Evolutionary conservation across 2,888 invertebrate genomes (phyloP), one percentile per base, ranked within the genome.

Genomic region (Stratiomys singularior): DNA sequence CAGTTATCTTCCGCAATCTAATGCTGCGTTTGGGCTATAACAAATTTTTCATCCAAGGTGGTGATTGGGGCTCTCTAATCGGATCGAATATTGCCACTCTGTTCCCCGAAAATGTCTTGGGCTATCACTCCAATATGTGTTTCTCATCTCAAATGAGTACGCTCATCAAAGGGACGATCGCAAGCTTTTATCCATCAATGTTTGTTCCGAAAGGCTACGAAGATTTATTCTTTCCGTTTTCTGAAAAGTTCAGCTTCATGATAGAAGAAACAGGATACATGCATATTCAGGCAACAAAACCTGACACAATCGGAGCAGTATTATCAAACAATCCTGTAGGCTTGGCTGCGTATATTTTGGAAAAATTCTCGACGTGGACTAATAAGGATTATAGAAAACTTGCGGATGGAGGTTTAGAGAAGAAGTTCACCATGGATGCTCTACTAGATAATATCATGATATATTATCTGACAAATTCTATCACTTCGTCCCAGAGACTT

Each of bases 281-380:
- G 82, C 96, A 96, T 84, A 81, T 96, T 4, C 96, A 97, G 84
- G 90, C 94, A 0, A 95, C 96, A 0, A 96, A 96, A 85, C 96
- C 97, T 15, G 96, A 97, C 83, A 96, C 96, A 0, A 88, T 95
- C 81, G 96, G 95, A 21, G 81, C 81, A 0, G 84, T 82, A 0
- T 79, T 87, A 7, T 83, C 83, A n/a, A 81, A 83, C 58, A 86
- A 86, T 82, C 97, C 98, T 0, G 90, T 93, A 0, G 97, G 96
- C 0, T 86, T 98, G 78, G 96, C 96, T 0, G 94, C 94, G 0
- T 98, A 97, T 83, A 93, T 97, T 76, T 86, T 98, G 13, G 97
- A 98, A 83, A 97, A 97, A 85, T 96, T 96, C 87, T 91, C 89
- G 83, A 91, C 83, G 5, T 94, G 87, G 93, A 94, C 88, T 85